Percentiles rank a stretch among this genome's conserved stretches.
phyloP scores from a whole-genome alignment of 2,888 invertebrate genomes.

The Pyralis farinalis region DNA sequence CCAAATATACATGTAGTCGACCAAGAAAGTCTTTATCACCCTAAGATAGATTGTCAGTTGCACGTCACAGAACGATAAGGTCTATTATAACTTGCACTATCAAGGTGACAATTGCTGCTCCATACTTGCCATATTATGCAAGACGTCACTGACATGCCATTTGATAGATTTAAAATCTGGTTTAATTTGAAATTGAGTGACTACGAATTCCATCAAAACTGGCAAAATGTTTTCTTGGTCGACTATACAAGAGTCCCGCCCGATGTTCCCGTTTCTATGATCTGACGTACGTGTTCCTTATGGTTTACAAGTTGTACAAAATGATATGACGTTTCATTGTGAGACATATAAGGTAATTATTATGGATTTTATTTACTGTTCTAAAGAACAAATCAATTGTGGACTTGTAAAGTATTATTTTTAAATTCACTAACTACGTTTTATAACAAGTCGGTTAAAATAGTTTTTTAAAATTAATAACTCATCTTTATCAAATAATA shows the following conservation, averaged over 20 bases:
- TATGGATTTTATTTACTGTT: slow-evolving; percentile 58
- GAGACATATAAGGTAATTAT: slow-evolving; percentile 47
- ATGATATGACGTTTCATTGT: slow-evolving; percentile 68
- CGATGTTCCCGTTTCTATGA: slow-evolving; percentile 22
- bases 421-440: slow-evolving; percentile 76
- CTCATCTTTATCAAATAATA: slow-evolving; percentile 73
- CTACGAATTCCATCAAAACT: no score
- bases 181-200: no score
- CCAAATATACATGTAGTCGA: slow-evolving; percentile 1
- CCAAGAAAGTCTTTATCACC: no score
- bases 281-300: slow-evolving; percentile 23
- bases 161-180: no score
- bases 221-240: no score
- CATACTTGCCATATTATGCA: no score
- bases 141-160: no score
- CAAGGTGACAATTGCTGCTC: no score
- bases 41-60: no score
- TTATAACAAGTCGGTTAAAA: slow-evolving; percentile 77
- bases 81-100: no score
- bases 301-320: slow-evolving; percentile 44
- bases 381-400: slow-evolving; percentile 76
- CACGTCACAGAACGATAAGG: no score
- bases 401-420: slow-evolving; percentile 73
- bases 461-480: slow-evolving; percentile 74
- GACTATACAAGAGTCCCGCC: no score